Conservation (phyloP, 2,113 vertebrate species). For the Paramisgurnus dabryanus region DNA sequence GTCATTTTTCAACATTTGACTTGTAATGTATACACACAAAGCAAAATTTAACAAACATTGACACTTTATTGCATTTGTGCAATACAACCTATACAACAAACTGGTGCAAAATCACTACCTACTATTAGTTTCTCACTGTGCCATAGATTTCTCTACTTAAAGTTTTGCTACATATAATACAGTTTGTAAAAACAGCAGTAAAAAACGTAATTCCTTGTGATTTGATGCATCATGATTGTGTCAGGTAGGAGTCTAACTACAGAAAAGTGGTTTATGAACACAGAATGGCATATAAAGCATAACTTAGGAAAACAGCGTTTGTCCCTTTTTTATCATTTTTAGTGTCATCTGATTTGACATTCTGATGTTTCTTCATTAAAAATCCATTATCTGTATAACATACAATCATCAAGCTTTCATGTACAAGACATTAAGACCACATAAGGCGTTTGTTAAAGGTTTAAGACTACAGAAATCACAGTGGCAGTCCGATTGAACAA, state of each 20-base stretch:
- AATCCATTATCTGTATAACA: neutral
- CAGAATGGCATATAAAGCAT: neutral
- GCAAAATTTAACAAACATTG: neutral
- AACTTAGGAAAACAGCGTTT: neutral
- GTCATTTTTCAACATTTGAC: no score
- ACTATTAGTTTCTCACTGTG: neutral
- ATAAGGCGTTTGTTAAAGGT: neutral
- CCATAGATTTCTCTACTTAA: no score
- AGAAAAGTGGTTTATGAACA: neutral
- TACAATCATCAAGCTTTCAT: neutral
- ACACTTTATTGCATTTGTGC: slow-evolving; percentile 1
- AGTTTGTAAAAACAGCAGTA: no score
- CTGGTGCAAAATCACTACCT: no score
- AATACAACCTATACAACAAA: neutral
- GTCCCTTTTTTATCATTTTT: slow-evolving; percentile 9
- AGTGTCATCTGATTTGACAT: neutral
- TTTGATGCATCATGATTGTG: neutral
- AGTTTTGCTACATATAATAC: no score
- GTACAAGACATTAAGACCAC: neutral
- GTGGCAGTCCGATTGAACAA: neutral
- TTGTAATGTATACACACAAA: no score
- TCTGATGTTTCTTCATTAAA: neutral
- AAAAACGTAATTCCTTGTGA: no score
- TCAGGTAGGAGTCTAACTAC: neutral
- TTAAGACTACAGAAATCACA: slow-evolving; percentile 17